Conservation (phyloP, 2,888 invertebrate genomes). For the Leucophenga maculata region DNA sequence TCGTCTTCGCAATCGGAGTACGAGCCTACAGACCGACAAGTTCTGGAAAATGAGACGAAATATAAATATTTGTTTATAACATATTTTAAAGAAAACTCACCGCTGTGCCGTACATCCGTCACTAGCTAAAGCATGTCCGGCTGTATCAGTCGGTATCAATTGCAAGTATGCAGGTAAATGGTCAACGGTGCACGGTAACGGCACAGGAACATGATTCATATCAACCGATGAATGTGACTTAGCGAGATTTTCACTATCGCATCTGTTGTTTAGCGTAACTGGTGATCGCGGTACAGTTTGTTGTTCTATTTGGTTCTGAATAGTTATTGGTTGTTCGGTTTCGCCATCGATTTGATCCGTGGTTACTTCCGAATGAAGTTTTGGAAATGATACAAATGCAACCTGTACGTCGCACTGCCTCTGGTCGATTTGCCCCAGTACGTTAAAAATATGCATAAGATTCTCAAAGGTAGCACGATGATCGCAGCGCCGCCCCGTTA, state of each 20-base stretch:
- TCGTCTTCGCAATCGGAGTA: slow-evolving; percentile 68
- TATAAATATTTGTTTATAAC: background rate
- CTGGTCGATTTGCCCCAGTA: slow-evolving; percentile 55
- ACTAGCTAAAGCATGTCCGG: slow-evolving; percentile 55
- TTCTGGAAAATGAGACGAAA: slow-evolving; percentile 46
- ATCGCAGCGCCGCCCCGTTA: slow-evolving; percentile 61
- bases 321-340: background rate
- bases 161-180: slow-evolving; percentile 43
- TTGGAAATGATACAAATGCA: background rate
- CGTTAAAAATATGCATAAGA: slow-evolving; percentile 62
- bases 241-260: slow-evolving; percentile 48
- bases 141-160: slow-evolving; percentile 47
- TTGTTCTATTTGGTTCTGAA: slow-evolving; percentile 27
- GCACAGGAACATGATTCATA: slow-evolving; percentile 63
- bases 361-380: background rate
- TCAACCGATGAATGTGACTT: slow-evolving; percentile 68
- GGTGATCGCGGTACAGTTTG: slow-evolving; percentile 1
- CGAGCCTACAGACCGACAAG: slow-evolving; percentile 69
- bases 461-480: slow-evolving; percentile 67
- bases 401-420: slow-evolving; percentile 39
- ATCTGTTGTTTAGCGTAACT: slow-evolving; percentile 21
- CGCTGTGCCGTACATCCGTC: slow-evolving; percentile 56
- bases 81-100: slow-evolving; percentile 37
- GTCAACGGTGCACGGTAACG: slow-evolving; percentile 41
- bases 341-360: slow-evolving; percentile 37